A percentile compares a stretch with the other conserved stretches of the same genome.
Conservation (phyloP, 2,797 vertebrate species). For the Centroberyx gerrardi region DNA sequence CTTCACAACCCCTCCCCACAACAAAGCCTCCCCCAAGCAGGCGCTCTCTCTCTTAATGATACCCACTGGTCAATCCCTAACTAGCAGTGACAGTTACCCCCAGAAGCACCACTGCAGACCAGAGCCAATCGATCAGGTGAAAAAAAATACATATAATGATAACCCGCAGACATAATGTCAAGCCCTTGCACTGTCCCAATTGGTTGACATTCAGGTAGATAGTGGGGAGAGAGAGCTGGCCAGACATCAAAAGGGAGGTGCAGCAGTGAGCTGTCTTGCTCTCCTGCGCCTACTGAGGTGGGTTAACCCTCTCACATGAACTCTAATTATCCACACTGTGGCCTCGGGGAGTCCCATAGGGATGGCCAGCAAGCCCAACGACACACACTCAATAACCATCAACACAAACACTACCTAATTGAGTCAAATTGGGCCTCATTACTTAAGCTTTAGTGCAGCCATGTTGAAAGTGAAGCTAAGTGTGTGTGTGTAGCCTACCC, state of each 20-base stretch:
- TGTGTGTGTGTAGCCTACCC: background rate
- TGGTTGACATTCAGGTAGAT: constrained; percentile 90
- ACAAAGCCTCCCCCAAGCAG: constrained; percentile 84
- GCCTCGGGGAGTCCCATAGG: constrained; percentile 73
- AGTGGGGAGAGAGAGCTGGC: constrained; percentile 71
- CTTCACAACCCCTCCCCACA: constrained; percentile 78
- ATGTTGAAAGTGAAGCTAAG: constrained; percentile 38
- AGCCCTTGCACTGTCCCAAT: constrained; percentile 86
- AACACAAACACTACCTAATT: constrained; percentile 81
- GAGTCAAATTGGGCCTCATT: constrained; percentile 78
- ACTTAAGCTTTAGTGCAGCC: constrained; percentile 57
- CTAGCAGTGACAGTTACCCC: constrained; percentile 91
- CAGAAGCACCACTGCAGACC: constrained; percentile 92
- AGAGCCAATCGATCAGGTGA: constrained; percentile 91
- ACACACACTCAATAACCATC: constrained; percentile 76
- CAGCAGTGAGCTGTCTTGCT: constrained; percentile 66
- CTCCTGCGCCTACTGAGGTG: constrained; percentile 75
- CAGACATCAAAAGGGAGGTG: constrained; percentile 85
- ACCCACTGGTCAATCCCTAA: constrained; percentile 94
- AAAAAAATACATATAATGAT: constrained; percentile 92
- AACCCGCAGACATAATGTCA: constrained; percentile 95
- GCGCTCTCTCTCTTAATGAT: constrained; percentile 91
- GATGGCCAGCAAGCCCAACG: constrained; percentile 52
- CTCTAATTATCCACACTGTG: constrained; percentile 83
- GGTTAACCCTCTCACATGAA: constrained; percentile 81